Percentiles rank a stretch among this genome's conserved stretches.
Conservation (phyloP, 2,888 invertebrate species). For the Ariolimax columbianus region DNA sequence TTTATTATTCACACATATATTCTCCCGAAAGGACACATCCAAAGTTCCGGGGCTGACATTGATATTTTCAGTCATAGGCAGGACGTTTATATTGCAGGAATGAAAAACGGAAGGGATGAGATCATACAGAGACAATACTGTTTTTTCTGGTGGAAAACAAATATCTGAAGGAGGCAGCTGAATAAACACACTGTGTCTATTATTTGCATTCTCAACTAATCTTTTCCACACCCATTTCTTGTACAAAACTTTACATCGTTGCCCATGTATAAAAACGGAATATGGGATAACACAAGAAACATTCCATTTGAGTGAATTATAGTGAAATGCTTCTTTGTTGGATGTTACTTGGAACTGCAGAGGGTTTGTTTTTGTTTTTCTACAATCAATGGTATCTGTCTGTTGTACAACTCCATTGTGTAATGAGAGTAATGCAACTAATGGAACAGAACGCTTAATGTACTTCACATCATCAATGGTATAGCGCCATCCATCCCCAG, state of each 20-base stretch:
- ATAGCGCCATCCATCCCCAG: constrained; percentile 80
- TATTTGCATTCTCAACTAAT: not conserved
- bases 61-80: not conserved
- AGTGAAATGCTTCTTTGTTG: constrained; percentile 53
- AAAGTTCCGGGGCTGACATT: not conserved
- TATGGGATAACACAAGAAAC: constrained; percentile 54
- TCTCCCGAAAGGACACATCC: constrained; percentile 22
- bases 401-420: constrained; percentile 61
- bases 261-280: constrained; percentile 61
- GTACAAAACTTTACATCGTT: constrained; percentile 57
- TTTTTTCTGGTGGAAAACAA: constrained; percentile 14
- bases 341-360: constrained; percentile 59
- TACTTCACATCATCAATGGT: constrained; percentile 62
- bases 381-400: constrained; percentile 57
- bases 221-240: constrained; percentile 17
- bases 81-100: not conserved
- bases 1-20: not conserved
- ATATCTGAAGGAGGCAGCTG: not conserved
- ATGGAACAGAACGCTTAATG: constrained; percentile 48
- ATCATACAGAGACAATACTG: constrained; percentile 33
- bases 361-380: constrained; percentile 55
- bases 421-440: constrained; percentile 59
- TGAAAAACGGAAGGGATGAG: constrained; percentile 34
- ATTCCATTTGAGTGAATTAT: not conserved
- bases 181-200: not conserved